Percentiles rank a stretch among this genome's conserved stretches.
phyloP scores from a whole-genome alignment of 2,797 vertebrate species.

The Neopelma chrysocephalum region DNA sequence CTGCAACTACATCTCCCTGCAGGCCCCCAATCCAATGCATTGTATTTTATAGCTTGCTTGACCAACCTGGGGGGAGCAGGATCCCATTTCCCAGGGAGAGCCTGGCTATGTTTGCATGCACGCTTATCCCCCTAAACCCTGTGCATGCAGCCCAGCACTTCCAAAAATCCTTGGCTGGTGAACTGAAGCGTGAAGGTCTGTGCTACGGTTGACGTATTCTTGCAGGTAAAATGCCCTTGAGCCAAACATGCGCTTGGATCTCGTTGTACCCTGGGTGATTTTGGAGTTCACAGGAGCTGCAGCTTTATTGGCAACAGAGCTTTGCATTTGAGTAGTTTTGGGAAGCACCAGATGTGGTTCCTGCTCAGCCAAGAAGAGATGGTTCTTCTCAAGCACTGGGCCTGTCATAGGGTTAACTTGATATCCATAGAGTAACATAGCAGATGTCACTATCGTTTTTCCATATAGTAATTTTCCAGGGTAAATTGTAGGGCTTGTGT shows the following conservation, averaged over 20 bases:
- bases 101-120: background rate
- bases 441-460: background rate
- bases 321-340: background rate
- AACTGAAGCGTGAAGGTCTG: background rate
- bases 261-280: background rate
- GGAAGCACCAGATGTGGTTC: fast-evolving
- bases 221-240: constrained; percentile 20
- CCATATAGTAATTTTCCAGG: background rate
- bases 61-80: background rate
- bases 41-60: background rate
- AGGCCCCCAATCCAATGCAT: fast-evolving
- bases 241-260: background rate
- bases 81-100: background rate
- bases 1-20: background rate
- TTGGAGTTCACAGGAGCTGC: background rate
- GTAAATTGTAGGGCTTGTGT: background rate
- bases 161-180: background rate
- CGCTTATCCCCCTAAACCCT: fast-evolving
- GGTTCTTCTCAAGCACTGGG: background rate
- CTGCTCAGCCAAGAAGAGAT: background rate
- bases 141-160: background rate
- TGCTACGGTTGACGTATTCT: fast-evolving
- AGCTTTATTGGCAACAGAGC: background rate
- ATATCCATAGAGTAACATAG: background rate
- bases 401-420: background rate